Base-by-base conservation (phyloP, 1,140 invertebrate genomes). In the Heliconius congener region DNA sequence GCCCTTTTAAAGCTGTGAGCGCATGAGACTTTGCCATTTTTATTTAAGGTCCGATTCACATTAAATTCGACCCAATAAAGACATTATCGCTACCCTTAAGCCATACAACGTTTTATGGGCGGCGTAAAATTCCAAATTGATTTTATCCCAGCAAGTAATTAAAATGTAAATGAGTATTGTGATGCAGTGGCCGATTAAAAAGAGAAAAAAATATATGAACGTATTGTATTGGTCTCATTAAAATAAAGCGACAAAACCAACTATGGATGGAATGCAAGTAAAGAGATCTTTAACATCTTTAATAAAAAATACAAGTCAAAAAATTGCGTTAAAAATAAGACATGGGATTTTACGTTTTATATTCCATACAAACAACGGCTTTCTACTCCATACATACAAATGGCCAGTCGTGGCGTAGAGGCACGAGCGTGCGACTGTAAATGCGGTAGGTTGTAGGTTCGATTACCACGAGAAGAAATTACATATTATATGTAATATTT, bases 141-240 rank as follows among this genome's bases (percentile, higher is more conserved):
- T 79, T 79, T 78, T 76, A 79, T 79, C 81, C 74, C 37, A 70
- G 83, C 81, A 42, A 84, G 85, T 88, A 91, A 92, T 92, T 92
- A 91, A 91, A 90, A 92, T 92, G 90, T 85, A 92, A 92, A 92
- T 91, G 81, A 88, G 77, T 80, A 88, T 89, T 89, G 85, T 85
- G 86, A 81, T 78, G 81, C 81, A 82, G 46, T 55, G 82, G 82
- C 50, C 73, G 74, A 81, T 77, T 84, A 87, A 88, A 85, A 82
- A 71, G 79, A 82, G 77, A 82, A 86, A 86, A 82, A 82, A 37
- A 37, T 34, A 30, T 30, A 78, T 60, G 74, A 81, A 83, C 60
- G 19, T 72, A 79, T 79, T 79, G 83, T 82, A 83, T 78, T 73
- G 81, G 73, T 80, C 79, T 82, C 79, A 84, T 84, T 82, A 84